phyloP scores from a whole-genome alignment of 2,888 invertebrate species.

The Reticulitermes lucifugus region DNA sequence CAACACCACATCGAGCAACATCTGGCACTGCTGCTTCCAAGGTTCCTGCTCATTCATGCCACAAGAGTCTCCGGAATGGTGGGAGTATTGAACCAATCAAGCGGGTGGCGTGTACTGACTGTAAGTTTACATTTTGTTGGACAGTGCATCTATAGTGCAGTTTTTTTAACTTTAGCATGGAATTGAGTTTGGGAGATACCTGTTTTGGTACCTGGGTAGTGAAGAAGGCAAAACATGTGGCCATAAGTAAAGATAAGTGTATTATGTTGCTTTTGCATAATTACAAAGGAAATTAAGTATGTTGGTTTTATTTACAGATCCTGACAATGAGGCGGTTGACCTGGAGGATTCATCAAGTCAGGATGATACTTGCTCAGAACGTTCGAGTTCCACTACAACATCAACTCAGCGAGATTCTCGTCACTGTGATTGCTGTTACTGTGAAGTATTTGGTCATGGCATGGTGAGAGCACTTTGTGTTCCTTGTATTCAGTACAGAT shows the following conservation, averaged over 20 bases:
- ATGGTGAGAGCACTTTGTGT: slow-evolving; percentile 60
- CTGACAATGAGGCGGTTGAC: slow-evolving; percentile 52
- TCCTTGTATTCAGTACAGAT: too few relatives aligned
- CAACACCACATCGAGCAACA: slow-evolving; percentile 42
- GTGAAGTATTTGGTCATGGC: slow-evolving; percentile 84
- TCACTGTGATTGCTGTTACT: slow-evolving; percentile 82
- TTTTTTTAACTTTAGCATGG: too few relatives aligned
- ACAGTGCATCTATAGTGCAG: too few relatives aligned
- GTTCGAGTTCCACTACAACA: slow-evolving; percentile 64
- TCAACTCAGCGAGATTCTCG: slow-evolving; percentile 63
- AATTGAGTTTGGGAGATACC: too few relatives aligned
- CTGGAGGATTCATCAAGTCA: slow-evolving; percentile 56
- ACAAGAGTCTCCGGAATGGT: slow-evolving; percentile 50
- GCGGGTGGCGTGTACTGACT: slow-evolving; percentile 53
- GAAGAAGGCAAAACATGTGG: too few relatives aligned
- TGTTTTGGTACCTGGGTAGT: too few relatives aligned
- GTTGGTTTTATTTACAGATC: slow-evolving; percentile 10
- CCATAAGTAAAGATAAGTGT: too few relatives aligned
- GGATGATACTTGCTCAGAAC: slow-evolving; percentile 62
- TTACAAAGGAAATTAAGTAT: too few relatives aligned
- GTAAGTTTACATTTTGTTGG: slow-evolving; percentile 48
- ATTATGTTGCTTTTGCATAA: too few relatives aligned
- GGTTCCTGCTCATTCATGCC: slow-evolving; percentile 52
- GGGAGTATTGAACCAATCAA: slow-evolving; percentile 53
- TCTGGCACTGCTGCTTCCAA: slow-evolving; percentile 32